phyloP scores from a whole-genome alignment of 2,888 invertebrate genomes.

The Zootermopsis nevadensis region DNA sequence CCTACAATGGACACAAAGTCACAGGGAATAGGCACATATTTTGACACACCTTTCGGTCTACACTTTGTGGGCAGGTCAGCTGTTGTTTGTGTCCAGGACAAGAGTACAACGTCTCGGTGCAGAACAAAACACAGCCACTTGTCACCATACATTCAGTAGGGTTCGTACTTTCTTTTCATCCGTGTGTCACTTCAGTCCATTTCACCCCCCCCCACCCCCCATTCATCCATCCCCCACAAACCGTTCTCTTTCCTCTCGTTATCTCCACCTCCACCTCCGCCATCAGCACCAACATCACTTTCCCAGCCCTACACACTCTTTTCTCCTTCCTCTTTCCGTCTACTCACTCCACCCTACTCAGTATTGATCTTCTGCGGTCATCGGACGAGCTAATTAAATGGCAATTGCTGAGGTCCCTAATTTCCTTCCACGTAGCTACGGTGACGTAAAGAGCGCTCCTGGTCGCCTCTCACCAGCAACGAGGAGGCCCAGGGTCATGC shows the following conservation, averaged over 20 bases:
- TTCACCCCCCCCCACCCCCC: not conserved
- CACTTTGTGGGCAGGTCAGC: too few species aligned
- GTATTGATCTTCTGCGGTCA: conserved; percentile 53
- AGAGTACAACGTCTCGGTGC: not conserved
- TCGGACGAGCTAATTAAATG: conserved; percentile 52
- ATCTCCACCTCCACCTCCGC: not conserved
- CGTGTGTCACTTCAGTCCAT: not conserved
- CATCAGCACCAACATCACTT: conserved; percentile 23
- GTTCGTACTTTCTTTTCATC: not conserved
- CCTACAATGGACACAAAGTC: too few species aligned
- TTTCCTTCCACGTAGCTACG: conserved; percentile 45
- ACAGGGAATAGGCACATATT: too few species aligned
- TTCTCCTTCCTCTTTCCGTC: conserved; percentile 40
- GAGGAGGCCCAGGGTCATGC: not conserved
- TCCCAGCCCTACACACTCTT: not conserved
- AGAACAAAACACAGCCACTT: not conserved
- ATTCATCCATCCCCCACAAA: not conserved
- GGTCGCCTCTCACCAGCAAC: not conserved
- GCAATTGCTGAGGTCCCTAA: conserved; percentile 51
- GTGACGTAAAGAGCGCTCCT: not conserved
- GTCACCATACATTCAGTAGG: not conserved
- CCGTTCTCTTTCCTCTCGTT: too few species aligned
- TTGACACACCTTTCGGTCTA: too few species aligned
- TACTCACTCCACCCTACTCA: conserved; percentile 38
- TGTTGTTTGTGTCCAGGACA: too few species aligned